Conservation (phyloP, 2,797 vertebrate genomes). For the Cynopterus sphinx region DNA sequence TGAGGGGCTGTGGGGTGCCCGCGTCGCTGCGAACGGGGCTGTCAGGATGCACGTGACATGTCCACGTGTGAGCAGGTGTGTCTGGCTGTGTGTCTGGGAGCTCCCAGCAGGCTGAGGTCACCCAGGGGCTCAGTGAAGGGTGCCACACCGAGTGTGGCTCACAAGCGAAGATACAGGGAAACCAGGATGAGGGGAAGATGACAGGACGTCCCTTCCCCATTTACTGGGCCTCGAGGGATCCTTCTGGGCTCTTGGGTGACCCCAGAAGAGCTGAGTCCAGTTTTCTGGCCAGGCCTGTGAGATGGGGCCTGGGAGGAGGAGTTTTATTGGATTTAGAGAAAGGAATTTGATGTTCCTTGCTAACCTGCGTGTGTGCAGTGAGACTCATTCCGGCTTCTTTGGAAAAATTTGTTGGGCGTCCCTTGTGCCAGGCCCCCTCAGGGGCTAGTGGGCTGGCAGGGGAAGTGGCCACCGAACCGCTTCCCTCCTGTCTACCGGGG, state of each 20-base stretch:
- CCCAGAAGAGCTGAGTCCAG: neutral
- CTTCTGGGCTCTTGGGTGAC: neutral
- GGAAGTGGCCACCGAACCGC: rapidly evolving
- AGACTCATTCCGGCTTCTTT: neutral
- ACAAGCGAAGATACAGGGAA: neutral
- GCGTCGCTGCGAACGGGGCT: neutral
- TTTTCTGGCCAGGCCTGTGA: neutral
- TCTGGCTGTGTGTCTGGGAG: neutral
- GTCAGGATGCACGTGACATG: neutral
- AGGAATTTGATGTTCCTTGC: neutral
- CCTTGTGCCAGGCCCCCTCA: neutral
- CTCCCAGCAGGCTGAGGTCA: constrained; percentile 25
- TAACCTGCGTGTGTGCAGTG: neutral
- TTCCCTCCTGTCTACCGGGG: neutral
- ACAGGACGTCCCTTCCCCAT: neutral
- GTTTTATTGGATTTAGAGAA: neutral
- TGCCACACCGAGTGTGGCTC: neutral
- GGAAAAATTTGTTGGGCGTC: neutral
- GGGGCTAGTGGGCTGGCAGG: neutral
- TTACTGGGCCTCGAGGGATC: neutral
- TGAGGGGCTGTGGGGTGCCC: neutral
- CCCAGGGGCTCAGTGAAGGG: constrained; percentile 52
- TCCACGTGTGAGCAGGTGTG: rapidly evolving
- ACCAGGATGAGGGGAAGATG: rapidly evolving
- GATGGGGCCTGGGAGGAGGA: neutral